Percentiles rank a stretch among this genome's conserved stretches.
Evolutionary conservation across 2,113 vertebrate species (phyloP).

Genomic region (Zosterops pallidus): DNA sequence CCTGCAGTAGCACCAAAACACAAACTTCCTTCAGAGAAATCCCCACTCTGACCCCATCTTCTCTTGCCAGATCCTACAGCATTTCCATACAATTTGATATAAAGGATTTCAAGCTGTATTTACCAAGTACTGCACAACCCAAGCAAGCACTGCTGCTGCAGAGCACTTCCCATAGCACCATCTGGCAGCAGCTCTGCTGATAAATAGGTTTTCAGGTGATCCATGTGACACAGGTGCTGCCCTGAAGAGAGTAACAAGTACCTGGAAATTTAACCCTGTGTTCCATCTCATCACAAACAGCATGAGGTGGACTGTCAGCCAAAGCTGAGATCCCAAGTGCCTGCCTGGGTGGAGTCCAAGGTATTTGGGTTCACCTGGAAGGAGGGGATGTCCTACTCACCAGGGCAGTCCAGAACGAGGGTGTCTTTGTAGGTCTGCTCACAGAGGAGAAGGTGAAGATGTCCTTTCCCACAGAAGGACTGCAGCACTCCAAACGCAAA

Average conservation of each 20-base stretch:
- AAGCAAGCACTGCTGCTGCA: not conserved
- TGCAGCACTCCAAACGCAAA: not conserved
- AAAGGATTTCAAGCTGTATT: not conserved
- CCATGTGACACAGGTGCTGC: not conserved
- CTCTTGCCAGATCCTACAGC: not conserved
- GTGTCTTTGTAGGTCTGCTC: not conserved
- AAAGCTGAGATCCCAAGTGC: not conserved
- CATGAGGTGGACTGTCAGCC: accelerated
- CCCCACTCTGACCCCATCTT: too few relatives aligned
- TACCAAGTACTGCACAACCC: not conserved
- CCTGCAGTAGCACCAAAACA: not conserved
- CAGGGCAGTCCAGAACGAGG: not conserved
- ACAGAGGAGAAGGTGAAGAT: not conserved
- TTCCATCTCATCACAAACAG: not conserved
- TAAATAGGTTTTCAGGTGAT: not conserved
- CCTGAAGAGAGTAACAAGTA: not conserved
- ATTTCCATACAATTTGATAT: not conserved
- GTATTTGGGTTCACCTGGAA: accelerated
- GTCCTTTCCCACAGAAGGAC: not conserved
- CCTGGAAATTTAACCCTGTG: not conserved
- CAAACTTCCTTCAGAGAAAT: not conserved
- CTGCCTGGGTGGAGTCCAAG: accelerated
- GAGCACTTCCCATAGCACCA: not conserved
- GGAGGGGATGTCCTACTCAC: not conserved
- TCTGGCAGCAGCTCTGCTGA: not conserved